These are phyloP conservation scores for Drosophila buzzatii DNA, from an alignment of 2,888 invertebrate species.

Conservation along the genomic window DNA sequence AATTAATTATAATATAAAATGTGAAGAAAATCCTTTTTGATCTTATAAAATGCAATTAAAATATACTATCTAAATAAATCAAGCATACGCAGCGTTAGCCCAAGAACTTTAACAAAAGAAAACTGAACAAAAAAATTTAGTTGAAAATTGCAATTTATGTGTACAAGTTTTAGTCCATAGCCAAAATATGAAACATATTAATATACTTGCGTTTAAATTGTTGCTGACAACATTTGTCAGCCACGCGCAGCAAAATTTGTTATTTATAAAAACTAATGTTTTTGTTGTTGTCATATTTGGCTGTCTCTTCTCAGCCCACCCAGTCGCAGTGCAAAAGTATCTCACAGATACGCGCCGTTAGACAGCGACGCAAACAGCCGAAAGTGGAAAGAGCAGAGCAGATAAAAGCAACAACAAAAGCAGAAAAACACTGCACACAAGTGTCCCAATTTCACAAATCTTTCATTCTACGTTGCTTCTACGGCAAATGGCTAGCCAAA, in stretches of 20 bases:
- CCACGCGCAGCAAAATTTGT: slow-evolving; percentile 48
- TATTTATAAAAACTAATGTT: slow-evolving; percentile 11
- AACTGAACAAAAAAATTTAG: not conserved
- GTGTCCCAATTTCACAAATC: slow-evolving; percentile 84
- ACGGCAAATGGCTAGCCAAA: slow-evolving; percentile 25
- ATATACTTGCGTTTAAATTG: slow-evolving; percentile 22
- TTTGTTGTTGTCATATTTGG: slow-evolving; percentile 2
- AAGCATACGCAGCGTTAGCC: slow-evolving; percentile 49
- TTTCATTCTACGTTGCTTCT: slow-evolving; percentile 82
- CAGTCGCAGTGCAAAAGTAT: slow-evolving; percentile 35
- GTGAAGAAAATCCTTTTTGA: too few relatives aligned
- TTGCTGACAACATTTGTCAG: slow-evolving; percentile 62
- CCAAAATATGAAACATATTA: not conserved
- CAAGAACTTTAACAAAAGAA: not conserved
- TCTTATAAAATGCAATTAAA: too few relatives aligned
- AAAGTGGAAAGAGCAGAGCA: slow-evolving; percentile 13
- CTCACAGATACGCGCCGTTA: slow-evolving; percentile 42
- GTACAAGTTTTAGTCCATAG: not conserved
- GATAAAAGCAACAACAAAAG: slow-evolving; percentile 8
- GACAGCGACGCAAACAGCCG: slow-evolving; percentile 10
- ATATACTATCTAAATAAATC: slow-evolving; percentile 7
- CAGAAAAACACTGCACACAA: slow-evolving; percentile 83
- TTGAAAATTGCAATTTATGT: not conserved
- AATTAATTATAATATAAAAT: too few relatives aligned
- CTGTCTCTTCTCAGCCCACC: not conserved